These are phyloP conservation scores for Sebastes alutus DNA, from an alignment of 2,797 vertebrate species.

Conservation along the genomic window DNA sequence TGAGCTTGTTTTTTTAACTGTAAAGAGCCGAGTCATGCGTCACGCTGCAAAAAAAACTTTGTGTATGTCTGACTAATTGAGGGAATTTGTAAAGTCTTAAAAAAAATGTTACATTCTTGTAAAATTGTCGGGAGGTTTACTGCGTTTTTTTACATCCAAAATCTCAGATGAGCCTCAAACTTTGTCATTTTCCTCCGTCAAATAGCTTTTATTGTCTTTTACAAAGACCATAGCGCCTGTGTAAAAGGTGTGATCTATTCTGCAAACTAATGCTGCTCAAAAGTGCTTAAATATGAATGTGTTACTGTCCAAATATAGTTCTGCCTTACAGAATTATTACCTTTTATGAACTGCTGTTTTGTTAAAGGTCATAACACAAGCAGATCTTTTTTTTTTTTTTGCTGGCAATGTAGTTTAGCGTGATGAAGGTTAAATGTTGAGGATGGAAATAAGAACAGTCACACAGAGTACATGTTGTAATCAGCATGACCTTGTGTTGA, in stretches of 20 bases:
- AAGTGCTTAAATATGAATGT: constrained; percentile 30
- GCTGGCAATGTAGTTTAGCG: neutral
- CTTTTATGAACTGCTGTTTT: constrained; percentile 33
- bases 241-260: neutral
- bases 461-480: neutral
- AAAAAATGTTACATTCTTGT: constrained; percentile 1
- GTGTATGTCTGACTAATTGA: neutral
- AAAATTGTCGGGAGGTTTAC: neutral
- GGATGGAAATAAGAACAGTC: neutral
- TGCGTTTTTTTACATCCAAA: constrained; percentile 7
- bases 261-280: constrained; percentile 13
- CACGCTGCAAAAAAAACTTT: neutral
- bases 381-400: neutral
- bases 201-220: constrained; percentile 15
- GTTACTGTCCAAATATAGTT: constrained; percentile 31
- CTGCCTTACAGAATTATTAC: constrained; percentile 36
- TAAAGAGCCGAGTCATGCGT: neutral
- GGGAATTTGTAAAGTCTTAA: constrained; percentile 20
- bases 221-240: constrained; percentile 3
- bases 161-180: constrained; percentile 3
- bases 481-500: neutral
- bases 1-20: neutral
- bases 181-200: neutral
- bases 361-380: neutral
- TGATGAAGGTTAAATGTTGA: neutral